phyloP scores from a whole-genome alignment of 92 coral and sea anemone species.

The Umimayanthus chanpuru region DNA sequence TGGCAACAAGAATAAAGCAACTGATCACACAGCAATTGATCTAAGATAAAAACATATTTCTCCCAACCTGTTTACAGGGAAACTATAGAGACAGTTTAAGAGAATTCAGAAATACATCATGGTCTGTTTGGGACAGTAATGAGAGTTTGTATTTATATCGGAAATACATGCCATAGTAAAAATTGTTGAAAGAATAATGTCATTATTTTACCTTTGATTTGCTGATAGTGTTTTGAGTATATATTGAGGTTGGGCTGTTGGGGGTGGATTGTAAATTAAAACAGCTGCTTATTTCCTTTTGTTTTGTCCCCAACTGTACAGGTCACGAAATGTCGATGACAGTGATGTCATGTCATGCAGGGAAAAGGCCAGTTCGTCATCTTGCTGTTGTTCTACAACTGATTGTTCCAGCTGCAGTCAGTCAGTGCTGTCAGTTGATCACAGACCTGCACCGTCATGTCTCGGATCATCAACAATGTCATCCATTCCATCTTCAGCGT shows the following conservation, averaged over 20 bases:
- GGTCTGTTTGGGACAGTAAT: too few species aligned
- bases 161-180: neutral
- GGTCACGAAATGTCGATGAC: slow-evolving; percentile 60
- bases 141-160: too few species aligned
- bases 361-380: slow-evolving; percentile 66
- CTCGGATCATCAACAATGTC: slow-evolving; percentile 79
- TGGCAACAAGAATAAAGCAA: too few species aligned
- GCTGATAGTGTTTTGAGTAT: neutral
- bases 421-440: slow-evolving; percentile 65
- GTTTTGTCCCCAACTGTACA: slow-evolving; percentile 21
- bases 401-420: slow-evolving; percentile 79
- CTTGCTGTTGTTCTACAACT: slow-evolving; percentile 61
- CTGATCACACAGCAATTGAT: too few species aligned
- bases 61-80: too few species aligned
- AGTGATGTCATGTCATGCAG: slow-evolving; percentile 53
- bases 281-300: neutral
- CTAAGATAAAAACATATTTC: too few species aligned
- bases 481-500: slow-evolving; percentile 90
- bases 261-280: neutral
- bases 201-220: too few species aligned
- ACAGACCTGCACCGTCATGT: slow-evolving; percentile 64
- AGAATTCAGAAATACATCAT: too few species aligned
- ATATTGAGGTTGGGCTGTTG: neutral
- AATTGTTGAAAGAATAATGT: too few species aligned
- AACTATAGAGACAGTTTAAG: too few species aligned